Evolutionary conservation across 2,888 invertebrate species (phyloP).

Genomic region (Craniophora ligustri): DNA sequence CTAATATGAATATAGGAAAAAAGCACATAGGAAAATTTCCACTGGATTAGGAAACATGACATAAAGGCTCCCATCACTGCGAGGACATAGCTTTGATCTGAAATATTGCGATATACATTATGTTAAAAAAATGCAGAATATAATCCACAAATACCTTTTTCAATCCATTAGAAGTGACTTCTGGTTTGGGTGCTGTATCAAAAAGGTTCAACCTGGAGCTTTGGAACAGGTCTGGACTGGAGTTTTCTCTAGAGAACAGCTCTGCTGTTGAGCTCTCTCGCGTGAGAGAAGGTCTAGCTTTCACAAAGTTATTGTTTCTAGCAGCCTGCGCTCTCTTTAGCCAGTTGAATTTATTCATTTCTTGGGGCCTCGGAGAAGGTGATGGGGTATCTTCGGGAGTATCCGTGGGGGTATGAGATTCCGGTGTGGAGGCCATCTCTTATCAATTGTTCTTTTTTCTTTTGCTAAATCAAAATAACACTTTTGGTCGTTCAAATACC

Average conservation of each 20-base stretch:
- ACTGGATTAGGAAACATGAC: too few species aligned
- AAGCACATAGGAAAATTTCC: too few species aligned
- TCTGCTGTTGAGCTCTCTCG: constrained; percentile 81
- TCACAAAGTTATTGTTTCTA: constrained; percentile 80
- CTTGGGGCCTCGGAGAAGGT: constrained; percentile 68
- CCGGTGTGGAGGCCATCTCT: constrained; percentile 49
- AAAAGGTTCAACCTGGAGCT: constrained; percentile 82
- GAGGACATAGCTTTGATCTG: too few species aligned
- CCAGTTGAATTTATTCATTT: constrained; percentile 78
- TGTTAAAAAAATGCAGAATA: too few species aligned
- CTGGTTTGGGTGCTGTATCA: constrained; percentile 80
- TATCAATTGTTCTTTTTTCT: not conserved
- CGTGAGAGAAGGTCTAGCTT: constrained; percentile 75
- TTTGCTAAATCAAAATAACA: not conserved
- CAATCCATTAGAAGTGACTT: constrained; percentile 64
- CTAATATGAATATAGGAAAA: too few species aligned
- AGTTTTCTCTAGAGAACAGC: constrained; percentile 79
- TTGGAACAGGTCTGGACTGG: constrained; percentile 81
- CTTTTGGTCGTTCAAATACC: not conserved
- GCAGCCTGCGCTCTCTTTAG: constrained; percentile 71
- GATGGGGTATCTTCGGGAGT: constrained; percentile 71
- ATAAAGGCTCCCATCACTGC: too few species aligned
- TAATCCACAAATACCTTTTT: constrained; percentile 68
- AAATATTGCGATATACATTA: too few species aligned
- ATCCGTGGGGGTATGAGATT: constrained; percentile 61